phyloP scores from a whole-genome alignment of 2,113 vertebrate species.

The Ciconia maguari region DNA sequence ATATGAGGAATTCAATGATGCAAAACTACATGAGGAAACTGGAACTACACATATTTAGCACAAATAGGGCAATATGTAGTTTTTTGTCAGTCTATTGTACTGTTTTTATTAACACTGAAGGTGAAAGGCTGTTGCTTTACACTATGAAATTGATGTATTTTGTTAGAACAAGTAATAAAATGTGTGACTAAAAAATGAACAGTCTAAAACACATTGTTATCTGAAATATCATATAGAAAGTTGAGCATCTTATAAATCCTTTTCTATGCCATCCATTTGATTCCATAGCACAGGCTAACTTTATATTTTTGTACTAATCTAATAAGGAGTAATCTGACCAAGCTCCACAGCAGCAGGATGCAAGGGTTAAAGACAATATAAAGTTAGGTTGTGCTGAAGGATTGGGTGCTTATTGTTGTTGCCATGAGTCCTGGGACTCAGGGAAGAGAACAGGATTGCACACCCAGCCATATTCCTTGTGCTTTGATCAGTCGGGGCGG shows the following conservation, averaged over 20 bases:
- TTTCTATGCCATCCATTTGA: not conserved
- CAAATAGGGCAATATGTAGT: not conserved
- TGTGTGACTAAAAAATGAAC: not conserved
- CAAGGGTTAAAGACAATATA: not conserved
- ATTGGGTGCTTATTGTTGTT: not conserved
- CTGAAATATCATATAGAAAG: not conserved
- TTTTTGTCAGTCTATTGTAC: not conserved
- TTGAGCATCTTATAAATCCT: not conserved
- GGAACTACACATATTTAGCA: not conserved
- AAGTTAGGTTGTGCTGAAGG: not conserved
- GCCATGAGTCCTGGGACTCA: not conserved
- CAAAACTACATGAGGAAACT: not conserved
- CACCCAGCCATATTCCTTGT: not conserved
- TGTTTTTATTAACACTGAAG: not conserved
- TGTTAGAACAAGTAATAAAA: not conserved
- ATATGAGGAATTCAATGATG: not conserved
- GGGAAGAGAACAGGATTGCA: not conserved
- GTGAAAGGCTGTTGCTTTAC: not conserved
- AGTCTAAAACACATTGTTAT: not conserved
- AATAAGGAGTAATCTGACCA: not conserved
- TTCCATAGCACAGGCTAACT: not conserved
- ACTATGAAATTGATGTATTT: not conserved
- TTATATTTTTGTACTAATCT: not conserved
- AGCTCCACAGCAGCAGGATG: not conserved
- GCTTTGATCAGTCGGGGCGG: not conserved